Conservation (phyloP, 2,888 invertebrate genomes). For the Trichacis sp. region DNA sequence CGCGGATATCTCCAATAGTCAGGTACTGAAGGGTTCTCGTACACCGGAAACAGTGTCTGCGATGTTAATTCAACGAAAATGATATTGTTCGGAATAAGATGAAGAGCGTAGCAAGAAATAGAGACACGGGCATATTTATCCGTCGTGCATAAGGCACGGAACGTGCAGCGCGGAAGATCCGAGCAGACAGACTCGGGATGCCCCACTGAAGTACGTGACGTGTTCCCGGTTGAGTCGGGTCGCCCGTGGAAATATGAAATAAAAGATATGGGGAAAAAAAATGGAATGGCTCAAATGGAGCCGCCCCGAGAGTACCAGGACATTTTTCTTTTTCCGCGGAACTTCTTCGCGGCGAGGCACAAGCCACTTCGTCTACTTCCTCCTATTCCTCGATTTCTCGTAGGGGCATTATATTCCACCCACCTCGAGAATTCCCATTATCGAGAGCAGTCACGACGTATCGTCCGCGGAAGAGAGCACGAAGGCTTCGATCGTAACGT, state of each 20-base stretch:
- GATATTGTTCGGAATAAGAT: not conserved
- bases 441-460: slow-evolving; percentile 59
- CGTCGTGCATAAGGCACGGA: slow-evolving; percentile 28
- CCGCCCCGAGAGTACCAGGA: slow-evolving; percentile 19
- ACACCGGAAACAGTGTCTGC: not conserved
- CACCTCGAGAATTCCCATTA: slow-evolving; percentile 59
- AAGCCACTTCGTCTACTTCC: slow-evolving; percentile 30
- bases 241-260: slow-evolving; percentile 49
- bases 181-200: slow-evolving; percentile 29
- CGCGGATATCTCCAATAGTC: not conserved
- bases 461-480: slow-evolving; percentile 52
- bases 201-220: slow-evolving; percentile 28
- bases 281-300: slow-evolving; percentile 32
- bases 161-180: slow-evolving; percentile 25
- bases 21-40: not conserved
- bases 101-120: not conserved
- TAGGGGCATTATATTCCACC: slow-evolving; percentile 54
- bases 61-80: slow-evolving; percentile 2
- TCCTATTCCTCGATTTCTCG: slow-evolving; percentile 24
- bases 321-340: slow-evolving; percentile 24
- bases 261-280: slow-evolving; percentile 50
- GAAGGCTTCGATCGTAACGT: slow-evolving; percentile 53
- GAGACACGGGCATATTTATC: slow-evolving; percentile 18
- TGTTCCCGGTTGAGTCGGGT: slow-evolving; percentile 19
- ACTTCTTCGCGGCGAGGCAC: slow-evolving; percentile 30